Conservation (phyloP, 1,140 invertebrate genomes). For the Trichonephila inaurata region DNA sequence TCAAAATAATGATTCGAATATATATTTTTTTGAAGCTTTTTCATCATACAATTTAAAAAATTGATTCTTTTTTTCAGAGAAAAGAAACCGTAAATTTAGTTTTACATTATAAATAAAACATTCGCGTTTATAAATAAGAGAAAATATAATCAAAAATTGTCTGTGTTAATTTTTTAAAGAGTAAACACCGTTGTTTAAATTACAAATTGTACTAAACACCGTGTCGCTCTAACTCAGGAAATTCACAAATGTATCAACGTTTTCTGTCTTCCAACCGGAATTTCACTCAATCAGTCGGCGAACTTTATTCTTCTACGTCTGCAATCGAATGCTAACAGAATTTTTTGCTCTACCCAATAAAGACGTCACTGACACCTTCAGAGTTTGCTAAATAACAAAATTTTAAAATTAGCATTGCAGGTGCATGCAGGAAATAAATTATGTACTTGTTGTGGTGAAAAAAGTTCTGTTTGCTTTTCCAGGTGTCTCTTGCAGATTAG, state of each 20-base stretch:
- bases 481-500: conserved; percentile 71
- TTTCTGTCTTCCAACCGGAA: background rate
- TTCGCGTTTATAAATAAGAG: too few species aligned
- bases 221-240: too few species aligned
- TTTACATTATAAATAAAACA: too few species aligned
- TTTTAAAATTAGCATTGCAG: background rate
- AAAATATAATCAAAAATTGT: too few species aligned
- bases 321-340: background rate
- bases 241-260: background rate
- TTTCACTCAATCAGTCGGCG: background rate
- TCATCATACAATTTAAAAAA: too few species aligned
- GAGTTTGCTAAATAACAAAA: background rate
- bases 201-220: too few species aligned
- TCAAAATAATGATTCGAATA: too few species aligned
- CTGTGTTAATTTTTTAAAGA: too few species aligned
- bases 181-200: too few species aligned
- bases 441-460: conserved; percentile 2
- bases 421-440: background rate
- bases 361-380: background rate
- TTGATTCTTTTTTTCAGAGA: too few species aligned
- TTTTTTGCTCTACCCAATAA: background rate
- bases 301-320: background rate
- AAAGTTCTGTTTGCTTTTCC: background rate
- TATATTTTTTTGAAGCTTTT: too few species aligned
- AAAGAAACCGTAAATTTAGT: too few species aligned